Percentiles rank a stretch among this genome's conserved stretches.
Conservation (phyloP, 2,888 invertebrate genomes). For the Malachius bipustulatus region DNA sequence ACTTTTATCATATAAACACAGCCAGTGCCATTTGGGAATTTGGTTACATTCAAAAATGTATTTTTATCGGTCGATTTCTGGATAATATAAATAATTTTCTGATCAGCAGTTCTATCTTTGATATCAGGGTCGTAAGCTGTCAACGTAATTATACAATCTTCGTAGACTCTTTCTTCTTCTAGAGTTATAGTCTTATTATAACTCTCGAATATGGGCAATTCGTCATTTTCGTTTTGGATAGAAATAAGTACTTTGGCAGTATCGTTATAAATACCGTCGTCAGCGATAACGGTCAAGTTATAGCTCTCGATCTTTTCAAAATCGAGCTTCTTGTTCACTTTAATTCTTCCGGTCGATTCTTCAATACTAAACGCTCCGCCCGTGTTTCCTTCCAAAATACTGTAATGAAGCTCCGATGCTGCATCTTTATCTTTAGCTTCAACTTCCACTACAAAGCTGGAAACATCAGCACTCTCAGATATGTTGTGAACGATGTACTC, state of each 20-base stretch:
- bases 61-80: constrained; percentile 61
- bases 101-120: constrained; percentile 58
- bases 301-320: constrained; percentile 80
- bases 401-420: constrained; percentile 76
- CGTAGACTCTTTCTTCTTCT: constrained; percentile 57
- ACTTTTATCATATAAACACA: constrained; percentile 57
- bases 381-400: constrained; percentile 76
- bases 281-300: constrained; percentile 68
- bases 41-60: constrained; percentile 56
- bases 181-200: constrained; percentile 63
- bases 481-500: constrained; percentile 63
- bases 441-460: constrained; percentile 75
- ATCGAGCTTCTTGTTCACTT: constrained; percentile 65
- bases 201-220: constrained; percentile 69
- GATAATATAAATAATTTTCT: constrained; percentile 60
- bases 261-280: constrained; percentile 74
- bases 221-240: constrained; percentile 86
- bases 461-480: constrained; percentile 73
- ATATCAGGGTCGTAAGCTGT: constrained; percentile 81
- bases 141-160: constrained; percentile 59
- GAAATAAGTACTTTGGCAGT: constrained; percentile 73
- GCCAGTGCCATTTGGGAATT: constrained; percentile 48
- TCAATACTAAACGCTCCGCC: constrained; percentile 80
- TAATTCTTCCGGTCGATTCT: constrained; percentile 72
- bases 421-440: constrained; percentile 81